phyloP scores from a whole-genome alignment of 2,888 invertebrate species.

The Heliconius ethilla region DNA sequence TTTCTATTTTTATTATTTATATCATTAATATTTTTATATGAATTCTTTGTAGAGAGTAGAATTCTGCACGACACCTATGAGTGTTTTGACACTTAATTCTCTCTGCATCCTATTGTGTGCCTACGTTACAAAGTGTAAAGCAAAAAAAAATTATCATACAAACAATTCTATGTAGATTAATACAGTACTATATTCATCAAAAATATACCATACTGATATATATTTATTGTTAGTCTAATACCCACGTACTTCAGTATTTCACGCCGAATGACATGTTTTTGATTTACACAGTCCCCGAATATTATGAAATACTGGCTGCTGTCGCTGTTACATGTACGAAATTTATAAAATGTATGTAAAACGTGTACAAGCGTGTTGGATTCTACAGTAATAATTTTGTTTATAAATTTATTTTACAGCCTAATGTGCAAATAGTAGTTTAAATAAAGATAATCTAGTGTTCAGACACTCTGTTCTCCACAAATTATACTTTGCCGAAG shows the following conservation, averaged over 20 bases:
- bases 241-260: constrained; percentile 27
- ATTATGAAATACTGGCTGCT: constrained; percentile 25
- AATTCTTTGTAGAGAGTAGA: too few species aligned
- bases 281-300: constrained; percentile 24
- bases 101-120: neutral
- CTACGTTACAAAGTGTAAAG: neutral
- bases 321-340: constrained; percentile 4
- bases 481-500: too few species aligned
- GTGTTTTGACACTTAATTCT: neutral
- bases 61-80: too few species aligned
- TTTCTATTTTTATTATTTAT: too few species aligned
- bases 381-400: neutral
- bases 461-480: too few species aligned
- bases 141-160: too few species aligned
- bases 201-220: constrained; percentile 12
- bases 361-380: neutral
- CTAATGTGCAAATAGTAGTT: too few species aligned
- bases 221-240: constrained; percentile 22
- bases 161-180: neutral
- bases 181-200: neutral
- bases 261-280: constrained; percentile 25
- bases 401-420: too few species aligned
- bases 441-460: too few species aligned
- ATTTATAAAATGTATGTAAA: constrained; percentile 17
- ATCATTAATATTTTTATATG: too few species aligned